These are phyloP conservation scores for Chaenogobius annularis DNA, from an alignment of 2,113 vertebrate genomes.

Conservation along the genomic window DNA sequence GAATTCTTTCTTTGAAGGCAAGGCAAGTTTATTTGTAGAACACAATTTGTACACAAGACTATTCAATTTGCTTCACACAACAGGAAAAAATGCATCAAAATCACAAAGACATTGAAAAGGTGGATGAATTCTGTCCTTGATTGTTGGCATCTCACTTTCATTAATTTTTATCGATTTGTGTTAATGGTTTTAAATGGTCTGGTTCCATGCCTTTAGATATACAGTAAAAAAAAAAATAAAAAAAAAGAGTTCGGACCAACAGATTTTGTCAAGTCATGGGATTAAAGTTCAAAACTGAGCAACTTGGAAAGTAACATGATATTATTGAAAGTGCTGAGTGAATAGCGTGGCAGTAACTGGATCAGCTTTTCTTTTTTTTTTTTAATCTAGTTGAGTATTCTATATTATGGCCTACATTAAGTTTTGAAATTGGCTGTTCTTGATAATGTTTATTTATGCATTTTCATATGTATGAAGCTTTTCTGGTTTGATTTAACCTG, in stretches of 20 bases:
- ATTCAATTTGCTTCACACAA: too few relatives aligned
- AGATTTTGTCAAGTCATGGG: background rate
- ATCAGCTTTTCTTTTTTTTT: constrained; percentile 6
- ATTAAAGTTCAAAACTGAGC: background rate
- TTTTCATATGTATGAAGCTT: too few relatives aligned
- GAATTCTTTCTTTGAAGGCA: too few relatives aligned
- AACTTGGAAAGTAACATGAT: constrained; percentile 1
- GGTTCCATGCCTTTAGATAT: background rate
- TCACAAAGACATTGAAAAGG: too few relatives aligned
- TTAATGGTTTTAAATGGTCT: background rate
- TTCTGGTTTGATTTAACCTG: too few relatives aligned
- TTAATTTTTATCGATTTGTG: too few relatives aligned
- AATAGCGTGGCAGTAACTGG: background rate
- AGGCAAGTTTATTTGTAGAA: too few relatives aligned
- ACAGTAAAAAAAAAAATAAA: background rate
- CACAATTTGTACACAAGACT: too few relatives aligned
- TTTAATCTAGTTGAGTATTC: background rate
- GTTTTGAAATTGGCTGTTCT: background rate
- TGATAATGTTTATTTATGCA: background rate
- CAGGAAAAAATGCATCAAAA: too few relatives aligned
- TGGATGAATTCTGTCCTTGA: too few relatives aligned
- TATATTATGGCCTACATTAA: background rate
- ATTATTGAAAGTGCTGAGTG: constrained; percentile 1
- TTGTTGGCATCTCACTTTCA: too few relatives aligned
- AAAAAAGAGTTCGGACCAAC: background rate